These are phyloP conservation scores for Desoria tigrina DNA, from an alignment of 2,888 invertebrate genomes.

Conservation along the genomic window DNA sequence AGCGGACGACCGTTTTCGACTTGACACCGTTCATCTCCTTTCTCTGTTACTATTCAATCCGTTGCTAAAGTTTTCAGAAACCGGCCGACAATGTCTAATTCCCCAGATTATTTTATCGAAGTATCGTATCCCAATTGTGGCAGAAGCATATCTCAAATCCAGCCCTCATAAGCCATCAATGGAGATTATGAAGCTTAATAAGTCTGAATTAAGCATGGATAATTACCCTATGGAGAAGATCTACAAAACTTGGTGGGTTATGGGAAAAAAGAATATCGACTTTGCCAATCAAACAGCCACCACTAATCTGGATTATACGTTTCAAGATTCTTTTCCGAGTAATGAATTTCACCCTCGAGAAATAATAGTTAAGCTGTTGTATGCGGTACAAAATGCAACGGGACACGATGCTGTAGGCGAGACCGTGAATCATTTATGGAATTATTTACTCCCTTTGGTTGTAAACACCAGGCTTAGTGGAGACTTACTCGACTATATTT, in stretches of 20 bases:
- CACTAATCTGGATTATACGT: not conserved
- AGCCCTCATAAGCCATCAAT: not conserved
- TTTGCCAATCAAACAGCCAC: not conserved
- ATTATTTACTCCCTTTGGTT: conserved; percentile 58
- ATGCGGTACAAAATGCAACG: conserved; percentile 67
- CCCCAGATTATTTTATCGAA: not conserved
- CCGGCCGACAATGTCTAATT: conserved; percentile 8
- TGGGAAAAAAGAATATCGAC: conserved; percentile 6
- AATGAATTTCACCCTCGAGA: conserved; percentile 21
- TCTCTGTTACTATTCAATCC: conserved; percentile 14
- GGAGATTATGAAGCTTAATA: not conserved
- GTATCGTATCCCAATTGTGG: conserved; percentile 16
- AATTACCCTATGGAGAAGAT: conserved; percentile 22
- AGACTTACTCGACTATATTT: conserved; percentile 46
- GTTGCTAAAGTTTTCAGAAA: not conserved
- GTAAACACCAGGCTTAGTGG: conserved; percentile 57
- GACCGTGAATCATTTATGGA: conserved; percentile 59
- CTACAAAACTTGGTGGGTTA: conserved; percentile 17
- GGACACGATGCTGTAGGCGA: conserved; percentile 64
- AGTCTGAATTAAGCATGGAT: not conserved
- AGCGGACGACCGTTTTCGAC: conserved; percentile 20
- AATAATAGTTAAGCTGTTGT: conserved; percentile 59
- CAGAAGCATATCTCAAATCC: conserved; percentile 2
- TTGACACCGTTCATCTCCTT: conserved; percentile 14
- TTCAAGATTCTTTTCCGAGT: not conserved